A percentile compares a stretch with the other conserved stretches of the same genome.
These are phyloP conservation scores for Lomographa bimaculata DNA, from an alignment of 2,888 invertebrate genomes.

Conservation along the genomic window DNA sequence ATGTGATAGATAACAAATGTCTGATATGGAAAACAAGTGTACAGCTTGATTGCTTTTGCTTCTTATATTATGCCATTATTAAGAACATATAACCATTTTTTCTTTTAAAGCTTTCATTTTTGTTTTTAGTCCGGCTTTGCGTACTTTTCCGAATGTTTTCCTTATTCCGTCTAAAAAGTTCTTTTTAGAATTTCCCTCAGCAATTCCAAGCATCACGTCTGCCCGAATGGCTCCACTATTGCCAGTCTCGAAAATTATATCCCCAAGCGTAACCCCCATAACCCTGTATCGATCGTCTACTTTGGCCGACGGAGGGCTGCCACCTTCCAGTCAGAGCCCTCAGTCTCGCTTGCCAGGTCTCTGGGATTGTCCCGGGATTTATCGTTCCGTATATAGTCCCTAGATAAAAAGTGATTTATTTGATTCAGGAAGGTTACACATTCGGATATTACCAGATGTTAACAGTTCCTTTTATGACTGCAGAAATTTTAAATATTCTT, in stretches of 20 bases:
- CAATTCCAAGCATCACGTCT: slow-evolving; percentile 8
- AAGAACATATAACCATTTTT: no score
- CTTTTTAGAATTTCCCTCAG: slow-evolving; percentile 6
- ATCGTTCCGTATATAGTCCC: slow-evolving; percentile 21
- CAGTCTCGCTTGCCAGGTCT: slow-evolving; percentile 9
- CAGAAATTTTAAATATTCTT: no score
- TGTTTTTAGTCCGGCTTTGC: no score
- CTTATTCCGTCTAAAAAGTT: no score
- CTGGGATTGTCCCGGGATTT: background rate
- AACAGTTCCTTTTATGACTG: no score
- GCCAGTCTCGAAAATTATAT: slow-evolving; percentile 30
- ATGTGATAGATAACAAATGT: slow-evolving; percentile 1
- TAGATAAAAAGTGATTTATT: no score
- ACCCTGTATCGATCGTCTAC: slow-evolving; percentile 37
- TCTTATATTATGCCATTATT: background rate
- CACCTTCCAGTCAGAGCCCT: slow-evolving; percentile 30
- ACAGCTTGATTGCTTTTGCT: slow-evolving; percentile 1
- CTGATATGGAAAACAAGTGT: background rate
- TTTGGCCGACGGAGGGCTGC: slow-evolving; percentile 17
- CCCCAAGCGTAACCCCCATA: slow-evolving; percentile 31
- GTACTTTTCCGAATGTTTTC: no score
- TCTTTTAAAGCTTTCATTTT: no score
- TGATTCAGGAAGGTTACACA: no score
- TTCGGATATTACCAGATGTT: no score
- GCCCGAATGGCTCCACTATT: slow-evolving; percentile 17